Base-by-base conservation (phyloP, 1,140 invertebrate genomes). In the Helicoverpa armigera region DNA sequence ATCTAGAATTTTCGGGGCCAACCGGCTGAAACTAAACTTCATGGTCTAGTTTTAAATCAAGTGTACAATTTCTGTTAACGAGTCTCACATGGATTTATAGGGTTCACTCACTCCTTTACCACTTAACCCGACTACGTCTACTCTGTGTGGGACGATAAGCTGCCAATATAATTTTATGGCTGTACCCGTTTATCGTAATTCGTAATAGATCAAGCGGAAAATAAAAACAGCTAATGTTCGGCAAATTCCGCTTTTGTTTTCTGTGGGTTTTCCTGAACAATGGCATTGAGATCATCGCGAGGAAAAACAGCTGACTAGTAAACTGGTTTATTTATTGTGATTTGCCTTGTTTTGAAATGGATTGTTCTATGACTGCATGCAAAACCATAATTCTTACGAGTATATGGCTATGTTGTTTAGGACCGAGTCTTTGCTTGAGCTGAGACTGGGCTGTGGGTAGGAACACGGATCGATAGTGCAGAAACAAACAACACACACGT, bases 221-320 rank as follows among this genome's bases (percentile, higher is more conserved):
- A 43, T 43, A 43, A 43, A 43, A 43, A 43, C 35, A 43, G 9
- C 35, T 43, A 7, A 43, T 43, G 35, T 43, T 43, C 23, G 5
- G 5, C 35, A 9, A 43, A 43, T 43, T 43, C 9, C 5, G 35
- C 5, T 48, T 67, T 18, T 18, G 35, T 67, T 67, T 67, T 67
- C n/a, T 16, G 5, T 50, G 0, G 4, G 11, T 67, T 67, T 67
- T 67, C 65, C 65, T 67, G 11, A 11, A 50, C 4, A 50, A 12
- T 67, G 7, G 35, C 14, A 65, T 65, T 43, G 31, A 65, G 14
- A 13, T 65, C 35, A 16, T 9, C 12, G 35, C 16, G 14, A 50
- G 43, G 65, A 29, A 51, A 69, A 63, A 69, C 48, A 3, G 3
- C 11, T 69, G 48, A 51, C 65, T 58, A 58, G 56, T 18, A 58